Base-by-base conservation (phyloP, 2,113 vertebrate species). In the Apus apus region DNA sequence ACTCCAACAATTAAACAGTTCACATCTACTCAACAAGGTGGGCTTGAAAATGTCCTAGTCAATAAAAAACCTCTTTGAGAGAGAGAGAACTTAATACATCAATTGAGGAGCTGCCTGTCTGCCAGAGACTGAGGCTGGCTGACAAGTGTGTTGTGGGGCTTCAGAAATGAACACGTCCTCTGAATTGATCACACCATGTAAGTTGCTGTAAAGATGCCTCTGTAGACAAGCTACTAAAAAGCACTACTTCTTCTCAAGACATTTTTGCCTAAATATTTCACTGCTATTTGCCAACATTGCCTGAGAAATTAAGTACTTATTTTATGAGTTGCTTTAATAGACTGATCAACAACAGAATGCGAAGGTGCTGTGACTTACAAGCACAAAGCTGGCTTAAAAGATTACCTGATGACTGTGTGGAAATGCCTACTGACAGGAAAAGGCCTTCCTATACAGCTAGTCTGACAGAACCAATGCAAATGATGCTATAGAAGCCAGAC, bases 391-490 rank as follows among this genome's bases (percentile, higher is more conserved):
- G 79, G 71, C 26, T 85, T 78, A 64, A 67, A 81, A 78, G 78
- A 85, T 67, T 86, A 92, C 54, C 89, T 79, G 75, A 79, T 5
- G 40, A 88, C 50, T 64, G 82, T 40, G n/a, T 40, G 68, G 76
- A 90, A 88, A 96, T 25, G 64, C 64, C 66, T 50, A 77, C 64
- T 83, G 93, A 90, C 89, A 68, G 67, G 54, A 72, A 84, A 86
- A 88, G 65, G 64, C 79, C n/a, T 83, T 68, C 57, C 67, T 48
- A 46, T 68, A 80, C 29, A 84, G 70, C 29, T 79, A 76, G 40
- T 30, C 75, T 80, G 89, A 94, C 60, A 70, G 45, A 77, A 56
- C 51, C 92, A 93, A 94, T 92, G 40, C 76, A 90, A 51, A 84
- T 1, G 8, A 86, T 83, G 56, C 56, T 66, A 66, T 8, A 94